Evolutionary conservation across 2,888 invertebrate species (phyloP), one percentile per base, ranked within the genome.

Genomic region (Polydrusus pterygomalis): DNA sequence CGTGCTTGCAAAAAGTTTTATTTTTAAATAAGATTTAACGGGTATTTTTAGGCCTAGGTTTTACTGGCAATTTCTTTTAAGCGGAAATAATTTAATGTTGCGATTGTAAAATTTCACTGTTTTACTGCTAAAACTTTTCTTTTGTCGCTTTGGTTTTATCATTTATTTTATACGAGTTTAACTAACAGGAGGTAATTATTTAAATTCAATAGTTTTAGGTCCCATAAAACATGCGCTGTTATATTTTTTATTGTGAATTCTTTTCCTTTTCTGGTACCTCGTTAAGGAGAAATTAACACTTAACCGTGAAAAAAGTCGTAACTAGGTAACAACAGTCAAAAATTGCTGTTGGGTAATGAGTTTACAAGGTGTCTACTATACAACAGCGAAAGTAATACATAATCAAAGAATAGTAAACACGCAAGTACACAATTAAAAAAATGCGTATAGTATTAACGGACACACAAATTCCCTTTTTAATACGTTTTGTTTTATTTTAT

Each of bases 171-270:
- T 17, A 38, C 10, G 38, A 34, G 38, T 34, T 58, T 60, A 34
- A 38, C 38, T 11, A 9, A 38, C 38, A 60, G 17, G 38, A 18
- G 34, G 54, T 8, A 54, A 25, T 20, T 54, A 60, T 60, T 60
- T 60, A 60, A 60, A 60, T 60, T 60, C 17, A 18, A 17, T 18
- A 60, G 38, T 60, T 60, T 10, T 17, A n/a, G 34, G 58, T n/a
- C 18, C 18, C 15, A 11, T 38, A 54, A 60, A 60, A 38, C 38
- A 38, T 17, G 58, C 58, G 18, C 58, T 60, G 34, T 56, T 54
- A 1, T 54, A 1, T n/a, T 11, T 54, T 60, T 38, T 60, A 58
- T 18, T 13, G 18, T 17, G 6, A 38, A 38, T 38, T 60, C 34
- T 34, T 60, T 38, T 38, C n/a, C 17, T 17, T 60, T 38, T 17